These are phyloP conservation scores for Paelopatides confundens DNA, from an alignment of 53 echinoderm and acorn worm genomes.

Conservation along the genomic window DNA sequence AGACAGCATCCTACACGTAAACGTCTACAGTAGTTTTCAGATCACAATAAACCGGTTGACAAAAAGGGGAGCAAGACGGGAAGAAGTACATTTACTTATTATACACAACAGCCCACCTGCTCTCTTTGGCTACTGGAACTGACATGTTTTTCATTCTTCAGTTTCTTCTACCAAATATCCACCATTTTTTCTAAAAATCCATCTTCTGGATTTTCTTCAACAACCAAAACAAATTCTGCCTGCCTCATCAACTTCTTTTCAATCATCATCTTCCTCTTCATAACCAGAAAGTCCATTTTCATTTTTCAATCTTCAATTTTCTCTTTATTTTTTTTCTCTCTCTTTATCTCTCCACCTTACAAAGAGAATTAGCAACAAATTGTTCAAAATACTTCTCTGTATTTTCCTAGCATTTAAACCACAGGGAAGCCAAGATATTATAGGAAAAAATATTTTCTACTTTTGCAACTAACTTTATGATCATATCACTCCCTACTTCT, in stretches of 20 bases:
- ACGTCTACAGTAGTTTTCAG: too few species aligned
- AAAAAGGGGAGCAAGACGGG: neutral
- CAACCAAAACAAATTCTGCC: neutral
- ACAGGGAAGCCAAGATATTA: too few species aligned
- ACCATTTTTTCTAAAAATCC: neutral
- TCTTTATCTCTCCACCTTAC: neutral
- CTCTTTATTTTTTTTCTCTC: neutral
- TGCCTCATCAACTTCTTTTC: conserved; percentile 22
- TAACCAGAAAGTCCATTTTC: neutral
- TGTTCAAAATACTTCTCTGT: neutral
- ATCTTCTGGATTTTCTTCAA: neutral
- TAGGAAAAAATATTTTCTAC: too few species aligned
- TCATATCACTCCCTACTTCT: too few species aligned
- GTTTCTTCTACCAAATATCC: neutral
- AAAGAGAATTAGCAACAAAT: neutral
- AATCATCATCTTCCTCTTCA: conserved; percentile 10
- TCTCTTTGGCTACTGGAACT: neutral
- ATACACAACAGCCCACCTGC: neutral
- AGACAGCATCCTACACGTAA: too few species aligned
- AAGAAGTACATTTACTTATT: neutral
- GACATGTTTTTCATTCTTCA: neutral
- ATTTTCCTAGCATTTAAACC: too few species aligned
- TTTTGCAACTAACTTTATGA: too few species aligned
- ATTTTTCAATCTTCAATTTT: conserved; percentile 6
- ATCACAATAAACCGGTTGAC: too few species aligned